These are phyloP conservation scores for Vombatus ursinus DNA, from an alignment of 2,113 vertebrate genomes.

Conservation along the genomic window DNA sequence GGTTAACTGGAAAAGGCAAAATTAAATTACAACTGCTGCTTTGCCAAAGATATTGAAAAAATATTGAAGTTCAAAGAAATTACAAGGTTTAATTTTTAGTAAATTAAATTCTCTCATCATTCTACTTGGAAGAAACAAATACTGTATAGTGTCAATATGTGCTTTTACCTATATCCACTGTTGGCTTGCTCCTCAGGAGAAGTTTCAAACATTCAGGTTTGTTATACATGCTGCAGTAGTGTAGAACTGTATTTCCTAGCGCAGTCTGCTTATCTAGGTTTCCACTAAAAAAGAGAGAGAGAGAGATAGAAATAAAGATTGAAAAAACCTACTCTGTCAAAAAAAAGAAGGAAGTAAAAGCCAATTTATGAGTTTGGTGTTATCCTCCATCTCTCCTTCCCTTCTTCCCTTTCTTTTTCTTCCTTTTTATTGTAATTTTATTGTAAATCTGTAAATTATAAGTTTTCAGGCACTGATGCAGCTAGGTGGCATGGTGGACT, in stretches of 20 bases:
- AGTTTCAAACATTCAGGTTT: slow-evolving; percentile 98
- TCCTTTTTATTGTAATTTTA: neutral
- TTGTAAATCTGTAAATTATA: neutral
- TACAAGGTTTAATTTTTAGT: neutral
- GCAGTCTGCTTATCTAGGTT: slow-evolving; percentile 97
- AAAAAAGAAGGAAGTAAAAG: neutral
- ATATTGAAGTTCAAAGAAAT: neutral
- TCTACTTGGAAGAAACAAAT: neutral
- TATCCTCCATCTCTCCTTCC: too few relatives aligned
- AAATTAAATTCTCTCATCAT: neutral
- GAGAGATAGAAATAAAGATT: neutral
- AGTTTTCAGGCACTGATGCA: neutral
- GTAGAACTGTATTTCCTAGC: slow-evolving; percentile 94
- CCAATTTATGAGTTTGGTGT: neutral
- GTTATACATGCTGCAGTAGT: slow-evolving; percentile 96
- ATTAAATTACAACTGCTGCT: neutral
- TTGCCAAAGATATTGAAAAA: slow-evolving; percentile 7
- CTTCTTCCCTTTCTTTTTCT: neutral
- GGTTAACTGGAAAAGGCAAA: slow-evolving; percentile 88
- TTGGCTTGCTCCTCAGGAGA: slow-evolving; percentile 95
- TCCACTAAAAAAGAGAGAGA: slow-evolving; percentile 85
- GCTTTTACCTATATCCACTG: slow-evolving; percentile 92
- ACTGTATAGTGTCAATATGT: neutral
- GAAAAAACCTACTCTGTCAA: neutral
- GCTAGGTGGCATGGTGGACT: neutral